Evolutionary conservation across 2,797 vertebrate species (phyloP), one percentile per base, ranked within the genome.

Genomic region (Enteromius treurensis): DNA sequence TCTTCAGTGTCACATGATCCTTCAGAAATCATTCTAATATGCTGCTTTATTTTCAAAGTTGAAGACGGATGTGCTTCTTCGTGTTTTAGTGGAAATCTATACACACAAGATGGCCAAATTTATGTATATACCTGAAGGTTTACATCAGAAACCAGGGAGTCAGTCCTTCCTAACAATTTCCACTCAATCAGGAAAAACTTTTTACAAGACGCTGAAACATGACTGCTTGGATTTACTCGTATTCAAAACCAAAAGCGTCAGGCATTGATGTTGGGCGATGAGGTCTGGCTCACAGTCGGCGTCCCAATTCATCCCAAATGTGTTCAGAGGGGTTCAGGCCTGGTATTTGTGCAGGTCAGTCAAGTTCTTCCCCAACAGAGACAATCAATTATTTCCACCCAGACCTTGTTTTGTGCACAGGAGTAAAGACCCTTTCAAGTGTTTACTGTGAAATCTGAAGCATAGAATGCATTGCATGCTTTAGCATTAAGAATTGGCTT

Each of bases 271-370:
- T 77, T 7, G 47, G n/a, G 1, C 13, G 14, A 55, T 69, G 47
- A 34, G 13, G 29, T 68, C 62, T 67, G 29, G 45, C 17, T 15
- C 47, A 55, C 32, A 79, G 60, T 68, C n/a, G n/a, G 64, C 15
- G 15, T 79, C 53, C 13, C 29, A 21, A 26, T 79, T 67, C 45
- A 79, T 51, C 60, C 60, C 77, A 51, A 32, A 79, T 64, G 62
- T 67, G 42, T 17, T 78, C 70, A 73, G 9, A 34, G 26, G 47
- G 45, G 70, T 51, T 73, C 26, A 49, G 19, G 26, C 15, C 45
- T 51, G 42, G 29, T 45, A 11, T 77, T 65, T 78, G 40, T 49
- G 42, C 0, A 7, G 73, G 14, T 58, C 14, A 67, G 60, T 67
- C 62, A 49, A 37, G 17, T 17, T 49, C 3, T 14, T 62, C 47